phyloP scores from a whole-genome alignment of 2,797 vertebrate species.

The Semotilus atromaculatus region DNA sequence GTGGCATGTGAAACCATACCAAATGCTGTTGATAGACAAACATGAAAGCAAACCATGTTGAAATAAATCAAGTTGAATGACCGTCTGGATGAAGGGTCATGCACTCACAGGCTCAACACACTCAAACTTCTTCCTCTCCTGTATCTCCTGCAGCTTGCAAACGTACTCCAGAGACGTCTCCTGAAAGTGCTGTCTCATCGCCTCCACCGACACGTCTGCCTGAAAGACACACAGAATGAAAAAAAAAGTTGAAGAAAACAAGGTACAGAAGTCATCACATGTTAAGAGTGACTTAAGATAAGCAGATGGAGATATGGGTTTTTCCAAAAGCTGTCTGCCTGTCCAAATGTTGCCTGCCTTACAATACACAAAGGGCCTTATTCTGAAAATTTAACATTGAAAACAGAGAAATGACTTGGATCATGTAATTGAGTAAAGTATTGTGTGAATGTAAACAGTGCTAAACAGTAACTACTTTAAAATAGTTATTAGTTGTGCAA shows the following conservation, averaged over 20 bases:
- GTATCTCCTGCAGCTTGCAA: constrained; percentile 96
- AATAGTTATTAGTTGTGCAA: background rate
- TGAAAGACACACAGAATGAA: constrained; percentile 63
- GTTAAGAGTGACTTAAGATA: background rate
- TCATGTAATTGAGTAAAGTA: background rate
- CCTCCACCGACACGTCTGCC: constrained; percentile 92
- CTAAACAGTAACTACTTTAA: background rate
- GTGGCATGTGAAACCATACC: background rate
- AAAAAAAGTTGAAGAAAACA: background rate
- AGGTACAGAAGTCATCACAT: background rate
- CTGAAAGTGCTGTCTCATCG: constrained; percentile 91
- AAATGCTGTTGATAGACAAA: background rate
- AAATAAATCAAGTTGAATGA: constrained; percentile 7
- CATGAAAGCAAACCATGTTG: background rate
- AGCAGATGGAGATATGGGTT: background rate
- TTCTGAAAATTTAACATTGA: background rate
- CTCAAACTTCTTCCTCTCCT: constrained; percentile 98
- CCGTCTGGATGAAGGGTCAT: background rate
- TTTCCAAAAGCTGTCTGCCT: background rate
- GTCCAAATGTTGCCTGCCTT: background rate
- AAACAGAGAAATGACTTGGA: background rate
- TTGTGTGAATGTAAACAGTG: background rate
- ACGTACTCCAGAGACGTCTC: constrained; percentile 95
- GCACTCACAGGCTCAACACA: constrained; percentile 97
- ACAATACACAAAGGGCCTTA: background rate